Evolutionary conservation across 1,140 invertebrate genomes (phyloP), one percentile per base, ranked within the genome.

Genomic region (Agraylea sexmaculata): DNA sequence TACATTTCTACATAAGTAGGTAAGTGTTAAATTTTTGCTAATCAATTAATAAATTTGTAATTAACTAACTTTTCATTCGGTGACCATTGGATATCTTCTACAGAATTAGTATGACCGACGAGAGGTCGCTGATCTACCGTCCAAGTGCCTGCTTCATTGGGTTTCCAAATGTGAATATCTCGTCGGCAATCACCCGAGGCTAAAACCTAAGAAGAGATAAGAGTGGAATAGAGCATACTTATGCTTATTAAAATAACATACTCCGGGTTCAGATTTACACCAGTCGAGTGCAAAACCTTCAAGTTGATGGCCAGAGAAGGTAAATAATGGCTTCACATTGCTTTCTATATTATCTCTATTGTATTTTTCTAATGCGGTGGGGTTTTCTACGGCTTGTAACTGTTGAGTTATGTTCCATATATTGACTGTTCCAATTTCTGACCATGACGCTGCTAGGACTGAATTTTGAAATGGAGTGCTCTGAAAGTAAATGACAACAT

Each of bases 31-130:
- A 8, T 27, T 27, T 27, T 8, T 8, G 7, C n/a, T 27, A 27
- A 27, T 27, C 7, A 27, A n/a, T 8, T 27, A 27, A 27, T 27
- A 31, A 10, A 31, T 6, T 8, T 15, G 15, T 31, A 15, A 31
- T 31, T 6, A 25, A 5, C 16, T 4, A 53, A 66, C 55, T 64
- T 72, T 70, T 99, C 95, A 68, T 82, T 95, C 2, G 93, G 92
- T 43, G 93, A 98, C 95, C 96, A 99, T 54, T 97, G 91, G 42
- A 99, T 70, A 66, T 99, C 96, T 72, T 99, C 96, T 5, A 99
- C 89, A 37, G 93, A 98, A 28, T 74, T 77, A 15, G 77, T 81
- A 58, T 99, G 95, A 2, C 85, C 90, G 45, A 77, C 71, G 42
- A 88, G 76, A 1, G 93, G 83, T 33, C 80, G 69, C 56, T 92